These are phyloP conservation scores for Ceyx melanurus DNA, from an alignment of 2,113 vertebrate genomes.

Conservation along the genomic window DNA sequence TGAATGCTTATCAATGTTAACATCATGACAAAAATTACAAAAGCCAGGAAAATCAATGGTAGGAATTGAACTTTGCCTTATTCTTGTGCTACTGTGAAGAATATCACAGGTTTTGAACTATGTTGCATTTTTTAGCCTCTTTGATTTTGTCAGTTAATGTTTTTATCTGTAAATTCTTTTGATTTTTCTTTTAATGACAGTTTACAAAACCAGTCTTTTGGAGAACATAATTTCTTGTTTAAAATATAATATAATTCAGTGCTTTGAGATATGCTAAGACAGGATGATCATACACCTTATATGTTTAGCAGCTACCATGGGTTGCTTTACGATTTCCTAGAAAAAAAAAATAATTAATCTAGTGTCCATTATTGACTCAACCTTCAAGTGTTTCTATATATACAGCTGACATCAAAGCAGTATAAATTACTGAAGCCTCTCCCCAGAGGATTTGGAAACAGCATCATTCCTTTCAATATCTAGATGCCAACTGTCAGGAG, in stretches of 20 bases:
- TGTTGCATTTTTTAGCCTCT: neutral
- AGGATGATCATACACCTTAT: neutral
- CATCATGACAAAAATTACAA: slow-evolving; percentile 35
- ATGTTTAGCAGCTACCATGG: neutral
- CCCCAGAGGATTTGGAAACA: neutral
- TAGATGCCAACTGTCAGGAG: neutral
- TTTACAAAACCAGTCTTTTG: neutral
- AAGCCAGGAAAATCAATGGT: neutral
- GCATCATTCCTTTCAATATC: neutral
- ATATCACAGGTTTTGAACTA: neutral
- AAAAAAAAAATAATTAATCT: neutral
- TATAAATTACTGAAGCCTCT: neutral
- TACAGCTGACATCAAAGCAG: neutral
- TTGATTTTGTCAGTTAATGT: neutral
- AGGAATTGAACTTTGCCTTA: neutral
- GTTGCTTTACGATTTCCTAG: neutral
- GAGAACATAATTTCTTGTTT: neutral
- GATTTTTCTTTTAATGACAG: neutral
- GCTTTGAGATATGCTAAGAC: neutral
- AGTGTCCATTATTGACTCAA: neutral
- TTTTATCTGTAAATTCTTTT: neutral
- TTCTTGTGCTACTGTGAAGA: neutral
- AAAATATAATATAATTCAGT: neutral
- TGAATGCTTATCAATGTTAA: slow-evolving; percentile 48
- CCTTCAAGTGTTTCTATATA: neutral